Conservation (phyloP, 2,888 invertebrate species). For the Uloborus plumipes region DNA sequence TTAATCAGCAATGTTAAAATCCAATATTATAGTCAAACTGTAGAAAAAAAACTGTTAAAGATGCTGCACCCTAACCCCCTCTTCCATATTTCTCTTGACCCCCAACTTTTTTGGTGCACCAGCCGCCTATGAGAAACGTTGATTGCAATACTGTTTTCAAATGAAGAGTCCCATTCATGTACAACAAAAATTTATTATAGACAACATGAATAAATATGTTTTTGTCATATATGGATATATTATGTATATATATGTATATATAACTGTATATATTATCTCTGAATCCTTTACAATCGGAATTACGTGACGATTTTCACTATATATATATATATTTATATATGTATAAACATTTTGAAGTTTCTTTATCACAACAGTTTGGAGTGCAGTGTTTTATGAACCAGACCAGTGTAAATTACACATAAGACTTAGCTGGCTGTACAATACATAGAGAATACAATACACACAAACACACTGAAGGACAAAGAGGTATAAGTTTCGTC, state of each 20-base stretch:
- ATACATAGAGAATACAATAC: conserved; percentile 27
- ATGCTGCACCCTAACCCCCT: no score
- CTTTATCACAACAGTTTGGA: conserved; percentile 44
- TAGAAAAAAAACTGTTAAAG: no score
- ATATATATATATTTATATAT: conserved; percentile 4
- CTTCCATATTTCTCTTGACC: no score
- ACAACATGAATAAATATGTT: conserved; percentile 61
- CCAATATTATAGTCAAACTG: no score
- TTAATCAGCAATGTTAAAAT: no score
- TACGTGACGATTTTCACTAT: conserved; percentile 30
- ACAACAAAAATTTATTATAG: conserved; percentile 58
- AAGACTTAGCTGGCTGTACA: conserved; percentile 15
- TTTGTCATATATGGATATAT: conserved; percentile 48
- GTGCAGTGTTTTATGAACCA: conserved; percentile 33
- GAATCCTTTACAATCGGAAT: conserved; percentile 29
- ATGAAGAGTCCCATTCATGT: not conserved
- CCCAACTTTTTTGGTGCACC: no score
- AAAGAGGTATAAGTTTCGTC: not conserved
- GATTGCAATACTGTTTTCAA: no score
- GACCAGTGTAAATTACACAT: conserved; percentile 31
- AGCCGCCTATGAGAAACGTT: no score
- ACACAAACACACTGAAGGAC: not conserved
- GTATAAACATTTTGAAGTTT: conserved; percentile 41
- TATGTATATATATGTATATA: conserved; percentile 49
- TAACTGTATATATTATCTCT: conserved; percentile 50